Evolutionary conservation across 2,888 invertebrate genomes (phyloP).

Genomic region (Epinotia bilunana): DNA sequence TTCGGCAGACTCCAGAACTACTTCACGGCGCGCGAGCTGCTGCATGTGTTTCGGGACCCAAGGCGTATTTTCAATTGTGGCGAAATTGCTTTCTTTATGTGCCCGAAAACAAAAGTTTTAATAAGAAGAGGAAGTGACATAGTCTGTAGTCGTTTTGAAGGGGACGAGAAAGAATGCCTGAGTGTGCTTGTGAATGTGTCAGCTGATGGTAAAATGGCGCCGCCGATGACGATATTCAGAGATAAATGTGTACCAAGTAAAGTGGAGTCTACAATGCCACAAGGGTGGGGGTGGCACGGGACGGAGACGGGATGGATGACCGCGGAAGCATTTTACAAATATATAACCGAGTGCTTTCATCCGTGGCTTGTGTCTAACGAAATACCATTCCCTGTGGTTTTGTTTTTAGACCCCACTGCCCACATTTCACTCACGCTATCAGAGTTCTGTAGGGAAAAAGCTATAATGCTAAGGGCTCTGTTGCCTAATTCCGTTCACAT

Average conservation of each 20-base stretch:
- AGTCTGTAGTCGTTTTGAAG: not conserved
- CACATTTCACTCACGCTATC: not conserved
- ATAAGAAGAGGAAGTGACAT: not conserved
- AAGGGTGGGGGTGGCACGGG: not conserved
- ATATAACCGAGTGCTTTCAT: not conserved
- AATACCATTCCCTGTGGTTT: not conserved
- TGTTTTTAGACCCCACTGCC: not conserved
- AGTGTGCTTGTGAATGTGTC: constrained; percentile 7
- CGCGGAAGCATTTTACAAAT: not conserved
- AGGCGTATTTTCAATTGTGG: not conserved
- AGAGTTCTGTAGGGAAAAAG: not conserved
- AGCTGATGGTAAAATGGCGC: not conserved
- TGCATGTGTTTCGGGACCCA: constrained; percentile 1
- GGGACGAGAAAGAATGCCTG: not conserved
- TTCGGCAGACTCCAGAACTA: not conserved
- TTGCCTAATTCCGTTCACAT: not conserved
- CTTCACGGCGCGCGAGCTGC: not conserved
- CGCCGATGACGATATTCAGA: not conserved
- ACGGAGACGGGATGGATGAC: not conserved
- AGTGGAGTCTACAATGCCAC: not conserved
- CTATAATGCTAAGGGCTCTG: not conserved
- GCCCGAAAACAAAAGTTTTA: not conserved
- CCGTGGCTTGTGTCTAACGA: not conserved
- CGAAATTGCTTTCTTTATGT: not conserved
- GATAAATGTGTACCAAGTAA: not conserved